Conservation (phyloP, 2,888 invertebrate genomes). For the Lithophane ornitopus region DNA sequence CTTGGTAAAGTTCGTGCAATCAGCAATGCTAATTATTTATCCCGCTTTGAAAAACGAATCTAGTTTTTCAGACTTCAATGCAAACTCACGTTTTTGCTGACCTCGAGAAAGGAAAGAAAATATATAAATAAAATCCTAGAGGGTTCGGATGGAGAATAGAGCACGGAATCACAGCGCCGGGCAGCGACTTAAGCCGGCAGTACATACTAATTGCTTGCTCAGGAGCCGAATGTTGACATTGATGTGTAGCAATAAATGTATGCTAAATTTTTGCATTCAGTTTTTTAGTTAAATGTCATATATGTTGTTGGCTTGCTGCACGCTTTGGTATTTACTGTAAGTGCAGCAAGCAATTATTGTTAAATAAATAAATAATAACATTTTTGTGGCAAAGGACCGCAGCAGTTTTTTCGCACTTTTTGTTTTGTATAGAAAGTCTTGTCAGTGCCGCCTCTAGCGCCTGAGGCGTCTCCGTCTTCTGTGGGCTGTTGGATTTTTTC, state of each 20-base stretch:
- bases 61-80: constrained; percentile 27
- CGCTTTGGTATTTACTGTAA: no score
- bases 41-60: constrained; percentile 40
- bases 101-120: constrained; percentile 16
- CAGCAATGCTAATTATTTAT: constrained; percentile 38
- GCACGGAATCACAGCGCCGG: neutral
- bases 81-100: constrained; percentile 17
- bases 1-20: constrained; percentile 42
- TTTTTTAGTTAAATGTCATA: no score
- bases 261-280: no score
- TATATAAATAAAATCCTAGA: constrained; percentile 31
- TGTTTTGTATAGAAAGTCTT: neutral
- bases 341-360: no score
- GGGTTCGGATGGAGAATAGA: constrained; percentile 6
- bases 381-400: no score
- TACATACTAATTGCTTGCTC: no score
- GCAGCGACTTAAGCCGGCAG: no score
- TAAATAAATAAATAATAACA: no score
- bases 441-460: neutral
- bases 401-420: no score
- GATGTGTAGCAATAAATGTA: no score
- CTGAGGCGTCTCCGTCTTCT: neutral
- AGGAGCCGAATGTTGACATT: no score
- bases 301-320: no score
- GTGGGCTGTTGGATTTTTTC: constrained; percentile 5